A percentile compares a stretch with the other conserved stretches of the same genome.
Conservation (phyloP, 1,140 invertebrate species). For the Saccostrea glomerata region DNA sequence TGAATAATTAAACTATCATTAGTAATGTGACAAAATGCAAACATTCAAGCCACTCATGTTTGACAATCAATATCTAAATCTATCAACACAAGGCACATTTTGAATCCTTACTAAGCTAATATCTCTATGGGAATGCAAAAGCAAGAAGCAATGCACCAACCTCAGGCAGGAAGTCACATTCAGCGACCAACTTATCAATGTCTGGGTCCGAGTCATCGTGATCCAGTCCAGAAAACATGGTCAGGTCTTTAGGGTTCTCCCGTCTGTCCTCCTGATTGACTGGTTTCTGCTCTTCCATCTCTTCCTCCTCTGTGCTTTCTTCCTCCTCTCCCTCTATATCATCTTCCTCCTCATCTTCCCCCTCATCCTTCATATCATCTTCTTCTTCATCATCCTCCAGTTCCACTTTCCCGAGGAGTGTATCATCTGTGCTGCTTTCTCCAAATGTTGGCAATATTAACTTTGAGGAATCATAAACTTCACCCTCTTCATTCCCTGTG, state of each 20-base stretch:
- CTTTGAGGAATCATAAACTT: neutral
- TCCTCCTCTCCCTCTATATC: constrained; percentile 34
- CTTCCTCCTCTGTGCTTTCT: neutral
- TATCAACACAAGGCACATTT: neutral
- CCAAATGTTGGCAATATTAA: constrained; percentile 10
- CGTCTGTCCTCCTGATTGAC: neutral
- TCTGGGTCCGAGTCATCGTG: constrained; percentile 39
- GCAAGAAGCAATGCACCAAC: constrained; percentile 23
- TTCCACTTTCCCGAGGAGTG: constrained; percentile 19
- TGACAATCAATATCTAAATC: neutral
- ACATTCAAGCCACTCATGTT: neutral
- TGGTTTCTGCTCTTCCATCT: constrained; percentile 5
- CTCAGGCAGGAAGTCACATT: constrained; percentile 40
- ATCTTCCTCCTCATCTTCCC: constrained; percentile 41
- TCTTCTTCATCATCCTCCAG: neutral
- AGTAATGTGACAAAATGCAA: constrained; percentile 14
- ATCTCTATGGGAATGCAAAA: neutral
- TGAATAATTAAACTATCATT: neutral
- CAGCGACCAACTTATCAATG: constrained; percentile 35
- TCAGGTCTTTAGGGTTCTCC: constrained; percentile 18
- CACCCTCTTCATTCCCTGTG: neutral
- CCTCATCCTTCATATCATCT: constrained; percentile 26
- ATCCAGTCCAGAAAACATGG: constrained; percentile 33
- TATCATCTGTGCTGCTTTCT: constrained; percentile 34
- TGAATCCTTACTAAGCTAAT: neutral